These are phyloP conservation scores for Odontamblyopus lacepedii DNA, from an alignment of 2,797 vertebrate genomes.

Conservation along the genomic window DNA sequence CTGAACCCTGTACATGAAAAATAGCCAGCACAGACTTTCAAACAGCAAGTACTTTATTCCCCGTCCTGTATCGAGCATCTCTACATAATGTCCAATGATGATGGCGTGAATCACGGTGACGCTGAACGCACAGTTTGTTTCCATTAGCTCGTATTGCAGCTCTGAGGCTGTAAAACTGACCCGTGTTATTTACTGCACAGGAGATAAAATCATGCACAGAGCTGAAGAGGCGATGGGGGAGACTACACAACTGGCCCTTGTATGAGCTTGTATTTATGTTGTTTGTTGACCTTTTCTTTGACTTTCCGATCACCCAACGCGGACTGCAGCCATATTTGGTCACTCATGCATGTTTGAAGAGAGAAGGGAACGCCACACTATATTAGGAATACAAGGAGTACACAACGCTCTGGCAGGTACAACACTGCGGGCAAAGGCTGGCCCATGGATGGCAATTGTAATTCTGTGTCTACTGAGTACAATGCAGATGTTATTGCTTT, in stretches of 20 bases:
- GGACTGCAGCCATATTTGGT: slow-evolving; percentile 13
- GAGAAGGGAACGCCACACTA: slow-evolving; percentile 10
- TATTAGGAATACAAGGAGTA: slow-evolving; percentile 3
- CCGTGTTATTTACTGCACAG: neutral
- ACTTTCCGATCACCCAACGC: slow-evolving; percentile 12
- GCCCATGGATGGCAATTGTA: neutral
- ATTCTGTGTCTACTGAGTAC: neutral
- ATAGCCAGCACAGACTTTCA: no score
- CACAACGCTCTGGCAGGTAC: slow-evolving; percentile 4
- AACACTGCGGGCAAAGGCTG: slow-evolving; percentile 5
- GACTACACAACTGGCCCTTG: neutral
- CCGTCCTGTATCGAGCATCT: neutral
- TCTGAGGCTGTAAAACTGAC: slow-evolving; percentile 14
- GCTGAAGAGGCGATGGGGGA: neutral
- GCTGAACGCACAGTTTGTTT: slow-evolving; percentile 53
- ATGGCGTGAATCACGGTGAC: slow-evolving; percentile 45
- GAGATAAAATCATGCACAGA: slow-evolving; percentile 14
- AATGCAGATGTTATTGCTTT: neutral
- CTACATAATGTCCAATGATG: neutral
- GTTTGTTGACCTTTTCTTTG: slow-evolving; percentile 25
- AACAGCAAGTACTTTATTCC: neutral
- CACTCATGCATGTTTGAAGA: slow-evolving; percentile 17
- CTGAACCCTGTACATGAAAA: no score
- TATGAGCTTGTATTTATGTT: slow-evolving; percentile 13
- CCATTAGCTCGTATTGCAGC: slow-evolving; percentile 30